Evolutionary conservation across 2,113 vertebrate species (phyloP).

Genomic region (Tricholaema leucomelas): DNA sequence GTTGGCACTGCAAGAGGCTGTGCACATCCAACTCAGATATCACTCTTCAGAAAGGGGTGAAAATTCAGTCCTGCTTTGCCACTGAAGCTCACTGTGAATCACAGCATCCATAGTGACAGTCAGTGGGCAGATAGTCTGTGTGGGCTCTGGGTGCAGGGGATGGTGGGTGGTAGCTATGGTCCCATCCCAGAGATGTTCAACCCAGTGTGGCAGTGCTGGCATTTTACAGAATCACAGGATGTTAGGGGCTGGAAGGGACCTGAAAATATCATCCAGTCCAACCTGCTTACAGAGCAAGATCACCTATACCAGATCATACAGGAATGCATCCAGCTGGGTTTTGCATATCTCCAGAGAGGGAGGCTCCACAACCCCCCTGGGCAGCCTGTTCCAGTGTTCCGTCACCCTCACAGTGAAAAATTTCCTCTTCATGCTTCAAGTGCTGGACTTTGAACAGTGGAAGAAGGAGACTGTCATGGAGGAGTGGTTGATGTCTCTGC

Average conservation of each 20-base stretch:
- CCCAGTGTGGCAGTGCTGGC: background rate
- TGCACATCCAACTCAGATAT: background rate
- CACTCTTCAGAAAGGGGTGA: background rate
- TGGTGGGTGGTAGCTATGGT: background rate
- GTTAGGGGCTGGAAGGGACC: too few species aligned
- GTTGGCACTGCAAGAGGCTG: background rate
- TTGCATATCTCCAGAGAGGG: too few species aligned
- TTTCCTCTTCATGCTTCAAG: background rate
- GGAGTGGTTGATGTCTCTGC: background rate
- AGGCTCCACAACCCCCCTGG: too few species aligned
- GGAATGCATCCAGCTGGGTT: too few species aligned
- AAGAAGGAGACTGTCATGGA: fast-evolving
- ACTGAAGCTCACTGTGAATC: background rate
- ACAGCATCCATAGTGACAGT: fast-evolving
- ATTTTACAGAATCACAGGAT: background rate
- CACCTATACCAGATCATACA: too few species aligned
- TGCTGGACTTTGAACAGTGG: background rate
- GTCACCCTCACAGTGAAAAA: too few species aligned
- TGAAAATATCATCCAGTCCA: too few species aligned
- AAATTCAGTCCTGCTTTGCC: background rate
- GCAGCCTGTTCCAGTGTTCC: too few species aligned
- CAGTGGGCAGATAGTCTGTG: background rate
- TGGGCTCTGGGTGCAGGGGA: background rate
- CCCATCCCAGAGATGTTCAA: background rate
- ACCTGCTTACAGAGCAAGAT: too few species aligned